These are phyloP conservation scores for Silurus asotus DNA, from an alignment of 2,113 vertebrate species.

Conservation along the genomic window DNA sequence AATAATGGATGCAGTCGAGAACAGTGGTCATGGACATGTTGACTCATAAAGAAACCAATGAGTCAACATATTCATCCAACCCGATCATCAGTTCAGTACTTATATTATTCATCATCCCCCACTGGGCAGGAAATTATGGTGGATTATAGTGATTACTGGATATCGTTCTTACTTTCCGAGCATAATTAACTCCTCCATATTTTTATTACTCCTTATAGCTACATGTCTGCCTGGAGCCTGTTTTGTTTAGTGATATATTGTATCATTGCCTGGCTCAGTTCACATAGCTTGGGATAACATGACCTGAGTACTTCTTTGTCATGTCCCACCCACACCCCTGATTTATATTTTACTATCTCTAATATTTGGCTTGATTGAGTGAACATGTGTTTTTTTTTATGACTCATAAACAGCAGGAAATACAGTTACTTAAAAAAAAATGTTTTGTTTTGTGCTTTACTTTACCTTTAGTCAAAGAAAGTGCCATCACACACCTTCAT, in stretches of 20 bases:
- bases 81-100: slow-evolving; percentile 18
- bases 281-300: background rate
- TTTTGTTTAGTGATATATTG: slow-evolving; percentile 3
- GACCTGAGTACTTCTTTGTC: background rate
- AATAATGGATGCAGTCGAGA: slow-evolving; percentile 49
- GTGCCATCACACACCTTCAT: background rate
- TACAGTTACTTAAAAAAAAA: background rate
- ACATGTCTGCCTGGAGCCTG: background rate
- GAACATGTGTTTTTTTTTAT: background rate
- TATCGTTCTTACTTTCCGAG: background rate
- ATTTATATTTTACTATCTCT: background rate
- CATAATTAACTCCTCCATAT: background rate
- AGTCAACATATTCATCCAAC: slow-evolving; percentile 5
- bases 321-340: no score
- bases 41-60: slow-evolving; percentile 26
- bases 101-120: slow-evolving; percentile 16
- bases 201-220: background rate
- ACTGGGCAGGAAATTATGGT: background rate
- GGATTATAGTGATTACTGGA: slow-evolving; percentile 4
- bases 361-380: background rate
- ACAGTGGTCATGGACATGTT: slow-evolving; percentile 21
- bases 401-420: slow-evolving; percentile 2
- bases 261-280: background rate
- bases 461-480: background rate
- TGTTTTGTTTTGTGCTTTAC: background rate